A percentile compares a stretch with the other conserved stretches of the same genome.
phyloP scores from a whole-genome alignment of 92 coral and sea anemone genomes.

The Scolanthus callimorphus region DNA sequence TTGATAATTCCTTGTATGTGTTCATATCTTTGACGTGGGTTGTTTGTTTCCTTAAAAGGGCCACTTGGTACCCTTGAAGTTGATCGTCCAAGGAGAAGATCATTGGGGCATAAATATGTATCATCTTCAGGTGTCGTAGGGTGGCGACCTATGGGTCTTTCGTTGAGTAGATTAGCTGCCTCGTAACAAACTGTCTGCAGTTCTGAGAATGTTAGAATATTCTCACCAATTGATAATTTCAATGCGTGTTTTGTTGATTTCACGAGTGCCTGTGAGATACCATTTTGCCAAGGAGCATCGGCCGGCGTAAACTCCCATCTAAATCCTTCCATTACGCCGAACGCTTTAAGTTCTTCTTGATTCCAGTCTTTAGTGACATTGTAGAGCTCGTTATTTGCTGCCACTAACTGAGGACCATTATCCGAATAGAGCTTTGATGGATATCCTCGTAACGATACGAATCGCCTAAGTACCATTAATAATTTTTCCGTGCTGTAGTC shows the following conservation, averaged over 20 bases:
- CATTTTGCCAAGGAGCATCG: slow-evolving; percentile 56
- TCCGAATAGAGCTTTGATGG: slow-evolving; percentile 36
- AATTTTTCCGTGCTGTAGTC: slow-evolving; percentile 51
- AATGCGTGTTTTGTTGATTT: slow-evolving; percentile 37
- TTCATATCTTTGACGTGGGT: slow-evolving; percentile 11
- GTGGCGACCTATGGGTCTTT: slow-evolving; percentile 44
- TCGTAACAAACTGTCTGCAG: slow-evolving; percentile 41
- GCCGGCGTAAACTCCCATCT: slow-evolving; percentile 45
- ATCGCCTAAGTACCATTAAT: slow-evolving; percentile 47
- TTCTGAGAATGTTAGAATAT: slow-evolving; percentile 33
- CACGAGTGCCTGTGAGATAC: slow-evolving; percentile 39
- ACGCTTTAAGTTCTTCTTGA: slow-evolving; percentile 19
- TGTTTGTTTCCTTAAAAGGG: slow-evolving; percentile 22
- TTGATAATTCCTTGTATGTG: slow-evolving; percentile 13
- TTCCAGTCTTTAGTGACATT: slow-evolving; percentile 19
- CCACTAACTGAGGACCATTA: slow-evolving; percentile 38
- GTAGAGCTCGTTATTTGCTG: slow-evolving; percentile 35
- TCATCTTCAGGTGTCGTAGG: slow-evolving; percentile 30
- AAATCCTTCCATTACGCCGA: slow-evolving; percentile 31
- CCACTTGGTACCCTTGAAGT: slow-evolving; percentile 48
- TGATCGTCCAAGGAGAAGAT: slow-evolving; percentile 21
- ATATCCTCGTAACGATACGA: slow-evolving; percentile 33
- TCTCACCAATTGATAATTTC: slow-evolving; percentile 27
- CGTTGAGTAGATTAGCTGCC: slow-evolving; percentile 44
- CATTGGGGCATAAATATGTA: slow-evolving; percentile 29